These are phyloP conservation scores for Sminthurinus signatus DNA, from an alignment of 1,140 invertebrate genomes.

Conservation along the genomic window DNA sequence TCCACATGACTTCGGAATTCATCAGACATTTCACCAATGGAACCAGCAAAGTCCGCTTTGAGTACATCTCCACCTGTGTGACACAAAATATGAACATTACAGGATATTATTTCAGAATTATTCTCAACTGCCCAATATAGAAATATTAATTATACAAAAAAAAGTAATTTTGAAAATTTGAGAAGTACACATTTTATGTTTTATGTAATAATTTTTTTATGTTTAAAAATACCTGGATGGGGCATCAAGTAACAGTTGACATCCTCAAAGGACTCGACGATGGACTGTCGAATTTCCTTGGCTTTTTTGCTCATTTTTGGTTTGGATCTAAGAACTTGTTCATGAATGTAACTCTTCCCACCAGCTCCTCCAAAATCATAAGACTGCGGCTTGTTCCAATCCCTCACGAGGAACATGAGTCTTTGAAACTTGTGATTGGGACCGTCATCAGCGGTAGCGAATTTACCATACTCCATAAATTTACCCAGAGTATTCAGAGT, in stretches of 20 bases:
- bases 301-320: constrained; percentile 1
- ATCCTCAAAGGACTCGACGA: constrained; percentile 8
- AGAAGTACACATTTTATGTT: too few species aligned
- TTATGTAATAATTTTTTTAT: too few species aligned
- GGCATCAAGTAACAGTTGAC: constrained; percentile 22
- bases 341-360: constrained; percentile 16
- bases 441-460: background rate
- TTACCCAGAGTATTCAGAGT: constrained; percentile 44
- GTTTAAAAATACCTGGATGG: constrained; percentile 10
- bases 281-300: background rate
- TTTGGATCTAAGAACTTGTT: constrained; percentile 18
- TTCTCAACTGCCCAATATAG: too few species aligned
- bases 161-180: too few species aligned
- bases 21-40: background rate
- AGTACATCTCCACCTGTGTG: too few species aligned
- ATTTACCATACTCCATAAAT: constrained; percentile 15
- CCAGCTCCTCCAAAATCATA: constrained; percentile 23
- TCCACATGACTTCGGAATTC: constrained; percentile 20
- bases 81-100: too few species aligned
- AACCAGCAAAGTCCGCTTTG: too few species aligned
- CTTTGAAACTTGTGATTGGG: constrained; percentile 26
- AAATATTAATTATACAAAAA: too few species aligned
- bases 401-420: constrained; percentile 27
- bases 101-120: too few species aligned
- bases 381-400: constrained; percentile 16